Percentiles rank a stretch among this genome's conserved stretches.
Evolutionary conservation across 2,113 vertebrate genomes (phyloP).

Genomic region (Gavialis gangeticus): DNA sequence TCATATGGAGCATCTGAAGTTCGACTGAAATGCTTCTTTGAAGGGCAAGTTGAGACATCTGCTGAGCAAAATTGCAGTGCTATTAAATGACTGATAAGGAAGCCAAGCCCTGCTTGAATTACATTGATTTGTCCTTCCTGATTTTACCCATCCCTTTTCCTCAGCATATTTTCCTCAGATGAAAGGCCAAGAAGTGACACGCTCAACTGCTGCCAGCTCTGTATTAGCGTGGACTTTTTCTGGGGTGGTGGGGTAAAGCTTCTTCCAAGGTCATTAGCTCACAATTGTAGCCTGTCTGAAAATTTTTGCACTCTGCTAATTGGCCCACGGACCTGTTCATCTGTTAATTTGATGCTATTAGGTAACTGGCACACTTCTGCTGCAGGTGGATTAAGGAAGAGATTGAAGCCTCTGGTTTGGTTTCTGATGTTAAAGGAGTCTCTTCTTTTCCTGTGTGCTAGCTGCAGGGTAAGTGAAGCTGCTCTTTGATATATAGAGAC

Average conservation of each 20-base stretch:
- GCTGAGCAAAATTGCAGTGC: neutral
- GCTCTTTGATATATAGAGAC: neutral
- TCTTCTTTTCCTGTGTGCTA: neutral
- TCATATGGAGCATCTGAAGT: neutral
- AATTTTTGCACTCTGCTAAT: constrained; percentile 63
- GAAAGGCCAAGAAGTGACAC: constrained; percentile 48
- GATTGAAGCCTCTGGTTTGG: neutral
- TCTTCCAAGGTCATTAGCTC: constrained; percentile 61
- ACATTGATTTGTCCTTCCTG: neutral
- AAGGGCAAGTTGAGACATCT: neutral
- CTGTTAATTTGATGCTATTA: constrained; percentile 74
- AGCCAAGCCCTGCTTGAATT: constrained; percentile 39
- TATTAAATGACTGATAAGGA: constrained; percentile 25
- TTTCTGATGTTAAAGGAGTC: neutral
- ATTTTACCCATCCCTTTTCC: neutral
- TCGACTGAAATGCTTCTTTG: neutral
- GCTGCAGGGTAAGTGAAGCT: neutral
- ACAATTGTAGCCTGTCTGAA: constrained; percentile 59
- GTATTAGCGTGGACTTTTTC: constrained; percentile 51
- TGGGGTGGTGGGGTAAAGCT: neutral
- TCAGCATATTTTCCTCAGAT: neutral
- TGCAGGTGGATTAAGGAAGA: neutral
- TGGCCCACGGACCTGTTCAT: constrained; percentile 62
- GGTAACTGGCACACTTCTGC: constrained; percentile 51
- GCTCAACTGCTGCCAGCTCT: constrained; percentile 10